phyloP scores from a whole-genome alignment of 37 sponge, comb jelly and placozoan species.

The Geodia barretti region DNA sequence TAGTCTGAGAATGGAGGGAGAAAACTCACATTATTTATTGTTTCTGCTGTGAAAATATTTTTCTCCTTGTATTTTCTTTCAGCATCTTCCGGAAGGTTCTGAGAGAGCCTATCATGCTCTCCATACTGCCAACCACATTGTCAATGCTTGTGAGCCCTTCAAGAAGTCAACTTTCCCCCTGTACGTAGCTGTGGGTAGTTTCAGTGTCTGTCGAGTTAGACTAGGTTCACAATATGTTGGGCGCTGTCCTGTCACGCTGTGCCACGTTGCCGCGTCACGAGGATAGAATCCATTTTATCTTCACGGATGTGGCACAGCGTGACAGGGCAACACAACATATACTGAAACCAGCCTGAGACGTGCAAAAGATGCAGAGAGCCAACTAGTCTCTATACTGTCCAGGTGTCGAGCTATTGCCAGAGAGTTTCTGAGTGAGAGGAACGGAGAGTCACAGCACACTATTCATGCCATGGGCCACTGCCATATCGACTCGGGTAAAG shows the following conservation, averaged over 20 bases:
- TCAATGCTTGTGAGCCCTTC: constrained; percentile 49
- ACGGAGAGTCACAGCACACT: constrained; percentile 41
- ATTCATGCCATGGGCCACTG: constrained; percentile 81
- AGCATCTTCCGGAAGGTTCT: constrained; percentile 30
- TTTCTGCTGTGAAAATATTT: background rate
- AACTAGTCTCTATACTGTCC: background rate
- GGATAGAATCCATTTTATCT: too few relatives aligned
- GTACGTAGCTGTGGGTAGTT: constrained; percentile 6
- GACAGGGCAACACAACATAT: background rate
- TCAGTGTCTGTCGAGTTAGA: background rate
- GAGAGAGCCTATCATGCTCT: constrained; percentile 68
- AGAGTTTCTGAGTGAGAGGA: constrained; percentile 41
- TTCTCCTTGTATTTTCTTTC: too few relatives aligned
- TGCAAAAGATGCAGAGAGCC: background rate
- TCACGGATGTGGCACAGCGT: too few relatives aligned
- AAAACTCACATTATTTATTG: background rate
- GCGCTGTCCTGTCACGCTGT: too few relatives aligned
- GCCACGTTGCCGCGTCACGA: too few relatives aligned
- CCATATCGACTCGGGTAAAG: constrained; percentile 72
- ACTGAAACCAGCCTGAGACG: too few relatives aligned
- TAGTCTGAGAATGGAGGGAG: background rate
- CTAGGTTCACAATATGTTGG: too few relatives aligned
- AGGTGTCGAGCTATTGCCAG: constrained; percentile 30
- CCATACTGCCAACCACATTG: constrained; percentile 72
- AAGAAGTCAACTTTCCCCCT: constrained; percentile 6